These are phyloP conservation scores for Tholera decimalis DNA, from an alignment of 2,888 invertebrate genomes.

Conservation along the genomic window DNA sequence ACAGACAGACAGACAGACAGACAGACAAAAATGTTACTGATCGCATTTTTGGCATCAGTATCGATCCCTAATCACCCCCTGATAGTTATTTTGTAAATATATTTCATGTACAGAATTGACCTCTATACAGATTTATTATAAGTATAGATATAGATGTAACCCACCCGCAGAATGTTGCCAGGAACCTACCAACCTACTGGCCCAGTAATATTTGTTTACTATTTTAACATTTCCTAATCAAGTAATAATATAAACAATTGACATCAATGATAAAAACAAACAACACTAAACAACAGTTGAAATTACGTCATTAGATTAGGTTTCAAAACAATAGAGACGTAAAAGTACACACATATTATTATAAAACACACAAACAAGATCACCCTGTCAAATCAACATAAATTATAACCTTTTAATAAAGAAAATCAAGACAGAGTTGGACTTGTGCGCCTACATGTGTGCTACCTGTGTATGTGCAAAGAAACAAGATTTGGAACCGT, in stretches of 20 bases:
- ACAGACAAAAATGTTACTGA: no score
- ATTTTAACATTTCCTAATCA: slow-evolving; percentile 7
- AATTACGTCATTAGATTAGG: slow-evolving; percentile 20
- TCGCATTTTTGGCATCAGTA: no score
- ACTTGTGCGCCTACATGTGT: not conserved
- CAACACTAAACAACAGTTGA: slow-evolving; percentile 9
- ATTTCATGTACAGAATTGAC: no score
- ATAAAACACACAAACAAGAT: not conserved
- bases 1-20: no score
- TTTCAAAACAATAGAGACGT: slow-evolving; percentile 3
- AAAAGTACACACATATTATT: not conserved
- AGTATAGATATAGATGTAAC: not conserved
- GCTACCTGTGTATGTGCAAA: no score
- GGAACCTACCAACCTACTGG: slow-evolving; percentile 7
- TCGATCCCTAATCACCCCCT: no score
- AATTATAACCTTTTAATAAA: not conserved
- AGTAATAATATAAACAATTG: slow-evolving; percentile 4
- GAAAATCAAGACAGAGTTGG: not conserved
- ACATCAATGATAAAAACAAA: slow-evolving; percentile 24
- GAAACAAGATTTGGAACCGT: no score
- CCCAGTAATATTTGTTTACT: slow-evolving; percentile 21
- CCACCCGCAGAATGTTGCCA: not conserved
- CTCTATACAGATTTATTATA: no score
- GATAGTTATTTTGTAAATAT: no score
- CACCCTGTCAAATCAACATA: not conserved